These are phyloP conservation scores for Avahi laniger DNA, from an alignment of 2,797 vertebrate species.

Conservation along the genomic window DNA sequence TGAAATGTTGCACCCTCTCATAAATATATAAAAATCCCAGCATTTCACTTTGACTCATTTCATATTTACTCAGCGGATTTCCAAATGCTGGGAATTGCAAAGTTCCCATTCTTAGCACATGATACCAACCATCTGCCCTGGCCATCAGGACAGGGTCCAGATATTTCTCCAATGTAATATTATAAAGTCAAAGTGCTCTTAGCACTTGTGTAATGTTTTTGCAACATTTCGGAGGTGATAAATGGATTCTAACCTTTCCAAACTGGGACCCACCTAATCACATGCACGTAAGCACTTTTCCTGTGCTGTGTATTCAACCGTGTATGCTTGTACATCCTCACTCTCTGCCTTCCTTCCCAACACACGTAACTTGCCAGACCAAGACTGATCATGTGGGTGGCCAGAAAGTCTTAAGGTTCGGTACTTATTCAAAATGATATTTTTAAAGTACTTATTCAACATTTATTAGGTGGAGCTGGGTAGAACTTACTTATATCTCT, in stretches of 20 bases:
- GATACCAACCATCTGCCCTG: not conserved
- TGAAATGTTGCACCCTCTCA: conserved; percentile 14
- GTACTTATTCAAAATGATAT: not conserved
- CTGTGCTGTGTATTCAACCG: not conserved
- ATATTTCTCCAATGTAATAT: conserved; percentile 22
- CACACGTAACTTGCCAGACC: not conserved
- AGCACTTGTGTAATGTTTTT: conserved; percentile 45
- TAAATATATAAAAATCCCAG: conserved; percentile 29
- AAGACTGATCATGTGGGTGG: not conserved
- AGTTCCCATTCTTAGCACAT: conserved; percentile 39
- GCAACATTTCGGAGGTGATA: conserved; percentile 39
- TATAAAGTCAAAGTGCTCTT: conserved; percentile 27
- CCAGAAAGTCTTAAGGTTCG: not conserved
- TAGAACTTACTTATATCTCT: not conserved
- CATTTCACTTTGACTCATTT: not conserved
- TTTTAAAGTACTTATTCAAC: conserved; percentile 15
- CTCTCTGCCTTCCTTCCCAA: not conserved
- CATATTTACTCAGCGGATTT: conserved; percentile 9
- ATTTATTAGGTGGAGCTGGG: not conserved
- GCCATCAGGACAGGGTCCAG: not conserved
- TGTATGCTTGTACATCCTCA: not conserved
- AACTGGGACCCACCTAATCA: not conserved
- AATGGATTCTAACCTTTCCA: conserved; percentile 35
- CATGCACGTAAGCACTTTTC: not conserved
- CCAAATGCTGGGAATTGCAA: not conserved